These are phyloP conservation scores for Eilema sororculum DNA, from an alignment of 2,888 invertebrate genomes.

Conservation along the genomic window DNA sequence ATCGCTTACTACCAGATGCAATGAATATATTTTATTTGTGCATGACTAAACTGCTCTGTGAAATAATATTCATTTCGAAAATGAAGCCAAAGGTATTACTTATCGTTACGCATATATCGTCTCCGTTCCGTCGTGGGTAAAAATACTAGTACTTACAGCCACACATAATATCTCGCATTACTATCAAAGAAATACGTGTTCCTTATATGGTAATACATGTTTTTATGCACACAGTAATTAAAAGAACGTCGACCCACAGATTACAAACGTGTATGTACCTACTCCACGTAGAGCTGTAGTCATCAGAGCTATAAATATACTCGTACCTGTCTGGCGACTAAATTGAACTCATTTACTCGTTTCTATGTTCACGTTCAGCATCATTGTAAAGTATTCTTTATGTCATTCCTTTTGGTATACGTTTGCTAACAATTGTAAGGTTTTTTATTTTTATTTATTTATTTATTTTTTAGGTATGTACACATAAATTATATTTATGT, in stretches of 20 bases:
- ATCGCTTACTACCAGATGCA: not conserved
- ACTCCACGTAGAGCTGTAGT: conserved; percentile 35
- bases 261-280: conserved; percentile 15
- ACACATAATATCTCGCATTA: not conserved
- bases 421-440: not conserved
- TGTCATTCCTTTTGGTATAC: not conserved
- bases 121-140: no score
- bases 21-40: not conserved
- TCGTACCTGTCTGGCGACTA: conserved; percentile 13
- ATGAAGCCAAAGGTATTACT: not conserved
- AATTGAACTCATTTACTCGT: conserved; percentile 15
- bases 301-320: conserved; percentile 34
- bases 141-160: not conserved
- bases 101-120: no score
- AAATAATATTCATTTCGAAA: not conserved
- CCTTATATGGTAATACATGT: conserved; percentile 17
- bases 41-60: not conserved
- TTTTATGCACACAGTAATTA: conserved; percentile 39
- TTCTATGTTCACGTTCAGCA: conserved; percentile 4
- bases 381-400: not conserved
- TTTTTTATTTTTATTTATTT: no score
- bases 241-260: conserved; percentile 41
- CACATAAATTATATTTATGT: no score
- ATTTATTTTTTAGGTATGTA: no score
- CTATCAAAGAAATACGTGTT: not conserved